Evolutionary conservation across 2,888 invertebrate genomes (phyloP).

Genomic region (Amiota communis): DNA sequence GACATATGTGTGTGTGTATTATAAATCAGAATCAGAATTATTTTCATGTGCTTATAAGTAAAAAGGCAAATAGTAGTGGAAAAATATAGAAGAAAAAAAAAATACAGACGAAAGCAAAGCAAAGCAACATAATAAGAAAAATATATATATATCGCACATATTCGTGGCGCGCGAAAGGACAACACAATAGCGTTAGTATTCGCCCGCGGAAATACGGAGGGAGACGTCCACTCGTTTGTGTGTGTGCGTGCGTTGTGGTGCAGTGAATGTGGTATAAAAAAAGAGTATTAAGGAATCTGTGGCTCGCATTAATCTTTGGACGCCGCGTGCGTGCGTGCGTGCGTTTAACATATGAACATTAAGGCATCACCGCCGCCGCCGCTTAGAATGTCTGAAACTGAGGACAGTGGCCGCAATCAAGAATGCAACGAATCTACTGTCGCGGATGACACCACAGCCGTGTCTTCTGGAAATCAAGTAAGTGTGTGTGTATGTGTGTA

Average conservation of each 20-base stretch:
- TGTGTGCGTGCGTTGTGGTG: not conserved
- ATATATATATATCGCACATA: not conserved
- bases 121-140: not conserved
- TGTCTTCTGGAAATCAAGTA: not conserved
- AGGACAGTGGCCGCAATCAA: not conserved
- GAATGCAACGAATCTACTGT: not conserved
- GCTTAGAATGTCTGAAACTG: not conserved
- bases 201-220: not conserved
- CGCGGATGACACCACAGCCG: not conserved
- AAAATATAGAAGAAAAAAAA: not conserved
- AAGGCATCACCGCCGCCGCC: not conserved
- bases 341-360: not conserved
- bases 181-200: not conserved
- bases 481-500: conserved; percentile 9
- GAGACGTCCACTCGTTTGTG: not conserved
- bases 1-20: not conserved
- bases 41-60: not conserved
- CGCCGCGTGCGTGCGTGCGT: conserved; percentile 1
- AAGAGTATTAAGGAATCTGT: no score
- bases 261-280: not conserved
- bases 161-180: conserved; percentile 11
- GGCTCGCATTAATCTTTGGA: not conserved
- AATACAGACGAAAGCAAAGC: not conserved
- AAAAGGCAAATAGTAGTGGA: not conserved
- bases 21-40: not conserved